Conservation (phyloP, 2,888 invertebrate species). For the Hecatera dysodea region DNA sequence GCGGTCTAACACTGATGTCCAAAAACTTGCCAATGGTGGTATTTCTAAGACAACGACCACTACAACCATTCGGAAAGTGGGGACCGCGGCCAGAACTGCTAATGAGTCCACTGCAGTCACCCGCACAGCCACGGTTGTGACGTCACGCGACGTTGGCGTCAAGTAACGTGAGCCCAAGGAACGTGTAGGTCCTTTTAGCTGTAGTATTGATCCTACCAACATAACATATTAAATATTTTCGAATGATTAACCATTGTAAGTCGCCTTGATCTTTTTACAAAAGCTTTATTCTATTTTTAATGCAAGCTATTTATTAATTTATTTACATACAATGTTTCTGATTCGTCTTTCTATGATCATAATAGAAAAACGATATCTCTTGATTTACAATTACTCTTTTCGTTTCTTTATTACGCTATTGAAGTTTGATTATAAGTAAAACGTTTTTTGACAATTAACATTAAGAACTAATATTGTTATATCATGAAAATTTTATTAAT, state of each 20-base stretch:
- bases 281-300: slow-evolving; percentile 48
- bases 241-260: slow-evolving; percentile 50
- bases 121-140: slow-evolving; percentile 62
- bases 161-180: slow-evolving; percentile 73
- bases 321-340: slow-evolving; percentile 49
- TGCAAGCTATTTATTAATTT: slow-evolving; percentile 63
- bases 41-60: slow-evolving; percentile 85
- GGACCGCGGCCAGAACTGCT: slow-evolving; percentile 83
- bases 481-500: slow-evolving; percentile 73
- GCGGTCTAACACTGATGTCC: slow-evolving; percentile 81
- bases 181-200: slow-evolving; percentile 20
- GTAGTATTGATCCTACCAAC: slow-evolving; percentile 48
- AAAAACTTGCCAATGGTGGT: slow-evolving; percentile 84
- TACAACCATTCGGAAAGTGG: slow-evolving; percentile 83
- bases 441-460: slow-evolving; percentile 53
- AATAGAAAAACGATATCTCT: slow-evolving; percentile 59
- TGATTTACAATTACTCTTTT: slow-evolving; percentile 39
- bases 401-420: slow-evolving; percentile 45
- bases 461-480: slow-evolving; percentile 77
- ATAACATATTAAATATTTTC: slow-evolving; percentile 51
- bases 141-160: slow-evolving; percentile 85
- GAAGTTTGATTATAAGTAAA: slow-evolving; percentile 49
- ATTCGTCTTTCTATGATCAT: slow-evolving; percentile 57
- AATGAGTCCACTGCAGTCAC: slow-evolving; percentile 79
- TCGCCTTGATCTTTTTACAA: slow-evolving; percentile 42